Evolutionary conservation across 1,140 invertebrate species (phyloP).

Genomic region (Fopius arisanus): DNA sequence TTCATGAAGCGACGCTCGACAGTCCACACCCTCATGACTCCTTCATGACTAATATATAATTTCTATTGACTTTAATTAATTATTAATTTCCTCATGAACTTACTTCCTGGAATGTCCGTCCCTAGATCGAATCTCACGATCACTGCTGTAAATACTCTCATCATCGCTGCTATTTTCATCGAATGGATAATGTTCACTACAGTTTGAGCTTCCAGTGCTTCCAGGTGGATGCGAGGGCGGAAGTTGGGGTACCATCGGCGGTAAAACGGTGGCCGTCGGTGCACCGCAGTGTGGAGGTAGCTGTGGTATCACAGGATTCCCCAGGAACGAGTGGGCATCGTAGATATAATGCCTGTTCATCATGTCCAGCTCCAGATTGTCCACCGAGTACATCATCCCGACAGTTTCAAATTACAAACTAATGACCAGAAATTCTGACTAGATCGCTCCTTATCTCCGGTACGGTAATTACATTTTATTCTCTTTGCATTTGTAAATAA

Average conservation of each 20-base stretch:
- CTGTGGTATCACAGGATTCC: conserved; percentile 52
- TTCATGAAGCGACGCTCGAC: too few relatives aligned
- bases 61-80: too few relatives aligned
- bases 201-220: conserved; percentile 59
- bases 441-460: neutral
- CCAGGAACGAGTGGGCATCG: conserved; percentile 63
- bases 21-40: too few relatives aligned
- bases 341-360: conserved; percentile 68
- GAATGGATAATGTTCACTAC: conserved; percentile 56
- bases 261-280: conserved; percentile 45
- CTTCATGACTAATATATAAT: too few relatives aligned
- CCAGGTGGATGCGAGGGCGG: conserved; percentile 50
- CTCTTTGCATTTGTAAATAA: neutral
- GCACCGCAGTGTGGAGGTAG: conserved; percentile 50
- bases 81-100: conserved; percentile 18
- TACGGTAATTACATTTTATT: neutral
- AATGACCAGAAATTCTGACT: neutral
- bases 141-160: conserved; percentile 57
- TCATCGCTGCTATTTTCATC: conserved; percentile 59
- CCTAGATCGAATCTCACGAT: conserved; percentile 53
- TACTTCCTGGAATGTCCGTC: conserved; percentile 47
- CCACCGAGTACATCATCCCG: conserved; percentile 64
- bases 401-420: neutral
- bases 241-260: conserved; percentile 50
- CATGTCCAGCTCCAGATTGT: conserved; percentile 65